These are phyloP conservation scores for Actinia equina DNA, from an alignment of 64 coral and sea anemone genomes.

Conservation along the genomic window DNA sequence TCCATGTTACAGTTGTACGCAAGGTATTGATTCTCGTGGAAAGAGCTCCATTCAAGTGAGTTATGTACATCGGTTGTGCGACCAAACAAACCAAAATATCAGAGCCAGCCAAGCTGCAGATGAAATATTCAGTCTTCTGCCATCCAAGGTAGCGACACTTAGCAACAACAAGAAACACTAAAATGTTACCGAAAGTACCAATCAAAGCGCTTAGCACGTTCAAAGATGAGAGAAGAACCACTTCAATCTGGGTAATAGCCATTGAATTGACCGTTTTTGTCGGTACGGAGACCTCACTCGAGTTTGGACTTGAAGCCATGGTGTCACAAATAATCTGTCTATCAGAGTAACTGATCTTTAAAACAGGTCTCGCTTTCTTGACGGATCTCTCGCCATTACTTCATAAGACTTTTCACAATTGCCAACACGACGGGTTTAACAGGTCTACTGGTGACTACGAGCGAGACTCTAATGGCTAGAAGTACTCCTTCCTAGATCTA, in stretches of 20 bases:
- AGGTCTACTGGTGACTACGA: not conserved
- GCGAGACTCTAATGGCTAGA: not conserved
- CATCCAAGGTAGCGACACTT: constrained; percentile 75
- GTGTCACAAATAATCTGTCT: not conserved
- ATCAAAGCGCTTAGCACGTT: constrained; percentile 35
- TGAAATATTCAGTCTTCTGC: constrained; percentile 64
- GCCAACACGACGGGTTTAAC: not conserved
- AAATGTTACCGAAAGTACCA: constrained; percentile 64
- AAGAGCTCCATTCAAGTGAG: constrained; percentile 29
- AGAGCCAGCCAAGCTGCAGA: constrained; percentile 64
- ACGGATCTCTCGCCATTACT: not conserved
- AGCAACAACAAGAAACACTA: constrained; percentile 70
- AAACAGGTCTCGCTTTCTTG: not conserved
- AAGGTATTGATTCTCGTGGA: constrained; percentile 10
- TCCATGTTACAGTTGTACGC: constrained; percentile 64
- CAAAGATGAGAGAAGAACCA: constrained; percentile 35
- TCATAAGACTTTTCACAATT: not conserved
- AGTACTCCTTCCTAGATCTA: not conserved
- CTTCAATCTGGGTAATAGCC: constrained; percentile 1
- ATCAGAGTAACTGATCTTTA: not conserved
- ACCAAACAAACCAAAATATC: constrained; percentile 61
- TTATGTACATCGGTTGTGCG: constrained; percentile 79
- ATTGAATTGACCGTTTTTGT: not conserved
- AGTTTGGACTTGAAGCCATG: not conserved
- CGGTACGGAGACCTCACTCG: not conserved